Evolutionary conservation across 2,888 invertebrate genomes (phyloP), one percentile per base, ranked within the genome.

Genomic region (Glaucopsyche alexis): DNA sequence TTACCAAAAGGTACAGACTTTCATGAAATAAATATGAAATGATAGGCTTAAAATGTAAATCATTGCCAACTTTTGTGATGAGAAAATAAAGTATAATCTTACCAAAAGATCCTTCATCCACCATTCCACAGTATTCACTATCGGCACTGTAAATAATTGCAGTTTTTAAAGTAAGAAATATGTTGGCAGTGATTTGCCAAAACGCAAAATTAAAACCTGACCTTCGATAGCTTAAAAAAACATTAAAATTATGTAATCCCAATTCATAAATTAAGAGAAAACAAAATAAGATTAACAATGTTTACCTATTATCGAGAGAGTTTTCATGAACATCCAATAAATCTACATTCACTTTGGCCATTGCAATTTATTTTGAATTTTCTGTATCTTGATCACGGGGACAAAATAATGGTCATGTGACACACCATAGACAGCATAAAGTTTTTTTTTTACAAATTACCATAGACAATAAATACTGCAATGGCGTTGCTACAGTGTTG

Each of bases 331-430:
- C 89, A 86, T 94, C 95, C 92, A 94, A 2, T 60, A 60, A 88
- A 85, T 95, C 94, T 91, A 94, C 93, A 85, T 87, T 84, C 77
- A 89, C 87, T 90, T 92, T 89, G 77, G 89, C 87, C 91, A 92
- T 91, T 90, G 87, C 88, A 67, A 72, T 93, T 92, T 93, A 93
- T 94, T 94, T 94, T 94, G 94, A 94, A 94, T 94, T 94, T 94
- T 94, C 89, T 93, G 91, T 93, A 89, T 94, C 91, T 94, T 94
- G 95, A 94, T 95, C 95, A 95, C 95, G 95, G 95, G 95, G 94
- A 94, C 95, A 95, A 95, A 94, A 88, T 93, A 93, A 90, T 90
- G 95, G 95, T 95, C 95, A 95, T 95, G 95, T 95, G 95, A 95
- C 88, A 81, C 81, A 71, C 78, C 84, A 91, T 82, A 89, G 86